Evolutionary conservation across 2,797 vertebrate genomes (phyloP).

Genomic region (Acipenser ruthenus): DNA sequence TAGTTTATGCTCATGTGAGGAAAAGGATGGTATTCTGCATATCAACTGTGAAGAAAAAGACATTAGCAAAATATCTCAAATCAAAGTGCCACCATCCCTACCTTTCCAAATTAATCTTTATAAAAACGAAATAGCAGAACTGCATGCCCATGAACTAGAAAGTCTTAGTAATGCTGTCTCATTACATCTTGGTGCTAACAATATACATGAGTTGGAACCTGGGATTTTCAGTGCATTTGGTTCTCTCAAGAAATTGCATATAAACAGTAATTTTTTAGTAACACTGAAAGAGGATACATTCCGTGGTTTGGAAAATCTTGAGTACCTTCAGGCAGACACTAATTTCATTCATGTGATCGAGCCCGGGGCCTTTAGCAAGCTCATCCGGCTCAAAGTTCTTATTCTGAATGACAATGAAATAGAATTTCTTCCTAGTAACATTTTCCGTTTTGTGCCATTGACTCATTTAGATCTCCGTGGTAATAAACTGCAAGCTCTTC

Average conservation of each 20-base stretch:
- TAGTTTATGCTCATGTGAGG: slow-evolving; percentile 79
- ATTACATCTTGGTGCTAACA: slow-evolving; percentile 91
- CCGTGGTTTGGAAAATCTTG: slow-evolving; percentile 86
- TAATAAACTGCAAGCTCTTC: slow-evolving; percentile 86
- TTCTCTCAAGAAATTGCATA: slow-evolving; percentile 88
- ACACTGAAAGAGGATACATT: slow-evolving; percentile 92
- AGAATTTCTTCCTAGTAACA: slow-evolving; percentile 83
- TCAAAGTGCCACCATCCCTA: slow-evolving; percentile 75
- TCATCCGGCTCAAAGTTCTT: slow-evolving; percentile 91
- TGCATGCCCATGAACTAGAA: slow-evolving; percentile 79
- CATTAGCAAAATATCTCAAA: slow-evolving; percentile 80
- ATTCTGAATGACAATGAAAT: slow-evolving; percentile 97
- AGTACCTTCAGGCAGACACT: slow-evolving; percentile 96
- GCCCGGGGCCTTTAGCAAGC: slow-evolving; percentile 93
- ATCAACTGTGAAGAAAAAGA: slow-evolving; percentile 87
- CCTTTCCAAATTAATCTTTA: slow-evolving; percentile 88
- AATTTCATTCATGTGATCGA: slow-evolving; percentile 95
- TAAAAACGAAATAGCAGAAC: slow-evolving; percentile 81
- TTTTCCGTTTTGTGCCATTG: slow-evolving; percentile 94
- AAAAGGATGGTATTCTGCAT: slow-evolving; percentile 78
- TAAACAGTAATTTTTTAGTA: slow-evolving; percentile 96
- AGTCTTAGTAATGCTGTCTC: slow-evolving; percentile 77
- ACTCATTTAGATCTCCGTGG: slow-evolving; percentile 94
- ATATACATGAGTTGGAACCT: slow-evolving; percentile 87
- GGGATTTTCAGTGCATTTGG: slow-evolving; percentile 82